Conservation (phyloP, 2,888 invertebrate genomes). For the Gasteruption jaculator region DNA sequence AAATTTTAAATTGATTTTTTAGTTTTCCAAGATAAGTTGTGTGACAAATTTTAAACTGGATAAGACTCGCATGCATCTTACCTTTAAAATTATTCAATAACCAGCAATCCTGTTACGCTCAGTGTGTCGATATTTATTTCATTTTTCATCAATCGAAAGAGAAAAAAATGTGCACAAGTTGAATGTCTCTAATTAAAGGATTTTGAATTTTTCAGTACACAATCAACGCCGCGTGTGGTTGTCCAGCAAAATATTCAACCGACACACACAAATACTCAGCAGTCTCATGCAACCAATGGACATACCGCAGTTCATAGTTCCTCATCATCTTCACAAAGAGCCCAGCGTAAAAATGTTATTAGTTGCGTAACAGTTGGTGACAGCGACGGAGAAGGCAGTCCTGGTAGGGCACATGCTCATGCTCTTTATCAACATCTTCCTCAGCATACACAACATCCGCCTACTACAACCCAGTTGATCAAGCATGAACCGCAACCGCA, state of each 20-base stretch:
- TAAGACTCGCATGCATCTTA: no score
- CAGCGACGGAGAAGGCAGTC: constrained; percentile 67
- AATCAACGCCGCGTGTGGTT: constrained; percentile 43
- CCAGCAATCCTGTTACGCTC: no score
- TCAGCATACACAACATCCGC: constrained; percentile 45
- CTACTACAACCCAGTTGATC: constrained; percentile 49
- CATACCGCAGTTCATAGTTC: constrained; percentile 27
- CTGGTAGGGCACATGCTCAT: constrained; percentile 53
- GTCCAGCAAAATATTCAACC: constrained; percentile 39
- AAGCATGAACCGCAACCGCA: constrained; percentile 58
- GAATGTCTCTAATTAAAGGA: not conserved
- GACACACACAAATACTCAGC: constrained; percentile 35
- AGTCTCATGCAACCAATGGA: constrained; percentile 27
- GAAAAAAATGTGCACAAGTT: not conserved
- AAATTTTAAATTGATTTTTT: no score
- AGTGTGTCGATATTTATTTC: no score
- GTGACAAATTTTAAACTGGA: no score
- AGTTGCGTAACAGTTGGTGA: constrained; percentile 76
- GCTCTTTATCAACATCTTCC: constrained; percentile 37
- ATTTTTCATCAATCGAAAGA: no score
- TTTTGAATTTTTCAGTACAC: constrained; percentile 34
- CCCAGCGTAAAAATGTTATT: constrained; percentile 68
- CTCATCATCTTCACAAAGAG: constrained; percentile 32
- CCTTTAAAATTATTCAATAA: no score
- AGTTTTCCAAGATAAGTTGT: no score